Conservation (phyloP, 64 coral and sea anemone genomes). For the Porites australiensis region DNA sequence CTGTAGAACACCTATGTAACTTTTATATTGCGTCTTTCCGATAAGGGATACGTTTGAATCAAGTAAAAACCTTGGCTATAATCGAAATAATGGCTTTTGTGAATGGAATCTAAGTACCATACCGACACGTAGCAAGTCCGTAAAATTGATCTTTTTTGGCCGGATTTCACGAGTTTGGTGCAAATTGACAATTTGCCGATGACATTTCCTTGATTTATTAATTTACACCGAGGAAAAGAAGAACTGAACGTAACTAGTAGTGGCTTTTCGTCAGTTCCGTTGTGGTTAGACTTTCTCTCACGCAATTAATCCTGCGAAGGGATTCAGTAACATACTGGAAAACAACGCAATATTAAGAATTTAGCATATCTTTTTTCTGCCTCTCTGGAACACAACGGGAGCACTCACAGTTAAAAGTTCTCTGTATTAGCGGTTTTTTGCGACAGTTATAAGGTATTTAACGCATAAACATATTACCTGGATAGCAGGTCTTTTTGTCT, state of each 20-base stretch:
- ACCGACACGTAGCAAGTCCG: too few relatives aligned
- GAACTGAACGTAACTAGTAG: not conserved
- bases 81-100: too few relatives aligned
- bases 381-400: too few relatives aligned
- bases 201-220: constrained; percentile 12
- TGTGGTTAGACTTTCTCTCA: not conserved
- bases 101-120: too few relatives aligned
- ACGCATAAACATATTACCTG: constrained; percentile 38
- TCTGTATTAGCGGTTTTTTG: not conserved
- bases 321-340: not conserved
- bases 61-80: too few relatives aligned
- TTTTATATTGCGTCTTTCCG: too few relatives aligned
- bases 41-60: too few relatives aligned
- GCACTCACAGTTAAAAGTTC: not conserved
- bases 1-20: too few relatives aligned
- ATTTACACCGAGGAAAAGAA: not conserved
- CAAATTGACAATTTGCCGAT: not conserved
- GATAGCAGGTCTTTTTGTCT: constrained; percentile 78
- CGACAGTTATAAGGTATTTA: not conserved
- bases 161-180: not conserved
- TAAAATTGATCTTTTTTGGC: not conserved
- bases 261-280: not conserved
- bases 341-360: not conserved
- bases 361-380: not conserved
- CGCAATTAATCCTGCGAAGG: not conserved